Base-by-base conservation (phyloP, 53 echinoderm and acorn worm genomes). In the Apostichopus leukothele region DNA sequence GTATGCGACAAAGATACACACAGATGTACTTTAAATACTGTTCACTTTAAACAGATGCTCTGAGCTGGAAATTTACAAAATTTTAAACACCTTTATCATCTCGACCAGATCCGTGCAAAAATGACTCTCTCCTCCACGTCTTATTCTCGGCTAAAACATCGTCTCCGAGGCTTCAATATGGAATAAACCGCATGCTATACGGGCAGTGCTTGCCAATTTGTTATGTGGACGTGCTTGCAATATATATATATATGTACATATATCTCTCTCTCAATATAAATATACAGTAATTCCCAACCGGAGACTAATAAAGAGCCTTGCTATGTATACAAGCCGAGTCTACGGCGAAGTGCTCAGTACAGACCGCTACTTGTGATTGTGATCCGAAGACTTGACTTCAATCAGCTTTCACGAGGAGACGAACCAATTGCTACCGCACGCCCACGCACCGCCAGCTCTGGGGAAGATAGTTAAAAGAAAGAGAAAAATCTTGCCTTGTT, bases 381-480 rank as follows among this genome's bases (percentile, higher is more conserved):
- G 63, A 63, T 50, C 78, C 18, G n/a, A 51, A 51, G 78, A 51
- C 78, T 78, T 78, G 78, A 78, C 78, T 78, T 78, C 78, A 78
- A 52, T 52, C 78, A 51, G 78, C 78, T 39, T 39, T 39, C 39
- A 39, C 39, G 12, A 78, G 78, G 78, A 78, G 27, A 78, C 20
- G 75, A 39, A 78, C 78, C 78, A 78, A 78, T 78, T 50, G 78
- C 78, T 78, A 52, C 53, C 51, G 51, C 63, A 78, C 78, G 78
- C 78, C 78, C 78, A 78, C 78, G 78, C 78, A 78, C 78, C n/a
- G 78, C 53, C 78, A 51, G 51, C 16, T 11, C 51, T 50, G 27
- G 63, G 16, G 16, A 63, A 63, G 63, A 63, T 16, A 63, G 63
- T 13, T 13, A 63, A 63, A 63, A 7, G 61, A 61, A 63, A 63